phyloP scores from a whole-genome alignment of 2,113 vertebrate species.

The Murina feae region DNA sequence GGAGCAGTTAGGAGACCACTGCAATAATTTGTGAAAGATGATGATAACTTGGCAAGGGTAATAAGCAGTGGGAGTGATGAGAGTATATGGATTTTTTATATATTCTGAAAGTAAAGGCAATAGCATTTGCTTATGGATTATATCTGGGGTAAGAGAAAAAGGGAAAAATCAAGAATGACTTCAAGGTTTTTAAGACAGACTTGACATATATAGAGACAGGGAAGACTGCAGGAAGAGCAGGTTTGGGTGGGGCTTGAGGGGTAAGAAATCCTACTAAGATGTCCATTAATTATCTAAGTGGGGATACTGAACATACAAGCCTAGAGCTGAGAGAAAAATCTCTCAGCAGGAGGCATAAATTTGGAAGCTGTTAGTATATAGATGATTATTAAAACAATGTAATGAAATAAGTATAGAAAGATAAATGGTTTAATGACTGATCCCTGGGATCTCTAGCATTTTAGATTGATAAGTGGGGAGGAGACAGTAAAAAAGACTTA shows the following conservation, averaged over 20 bases:
- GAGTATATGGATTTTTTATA: neutral
- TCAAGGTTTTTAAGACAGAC: neutral
- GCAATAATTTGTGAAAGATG: neutral
- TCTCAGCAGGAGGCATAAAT: neutral
- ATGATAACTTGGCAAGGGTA: neutral
- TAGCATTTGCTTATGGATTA: neutral
- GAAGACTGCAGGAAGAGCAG: neutral
- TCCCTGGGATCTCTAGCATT: neutral
- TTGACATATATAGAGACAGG: neutral
- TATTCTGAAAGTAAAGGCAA: constrained; percentile 8
- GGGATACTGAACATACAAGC: neutral
- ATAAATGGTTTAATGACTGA: neutral
- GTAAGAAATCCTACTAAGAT: constrained; percentile 11
- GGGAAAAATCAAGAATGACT: constrained; percentile 6
- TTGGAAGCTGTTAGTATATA: neutral
- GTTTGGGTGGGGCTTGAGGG: neutral
- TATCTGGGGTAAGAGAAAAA: neutral
- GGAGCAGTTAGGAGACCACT: neutral
- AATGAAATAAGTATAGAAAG: neutral
- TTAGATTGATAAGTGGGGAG: neutral
- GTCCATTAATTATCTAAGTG: neutral
- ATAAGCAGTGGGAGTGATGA: neutral
- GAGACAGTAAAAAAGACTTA: neutral
- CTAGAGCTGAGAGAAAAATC: neutral
- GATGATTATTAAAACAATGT: constrained; percentile 23